Evolutionary conservation across 2,888 invertebrate species (phyloP).

Genomic region (Lasioglossum pauxillum): DNA sequence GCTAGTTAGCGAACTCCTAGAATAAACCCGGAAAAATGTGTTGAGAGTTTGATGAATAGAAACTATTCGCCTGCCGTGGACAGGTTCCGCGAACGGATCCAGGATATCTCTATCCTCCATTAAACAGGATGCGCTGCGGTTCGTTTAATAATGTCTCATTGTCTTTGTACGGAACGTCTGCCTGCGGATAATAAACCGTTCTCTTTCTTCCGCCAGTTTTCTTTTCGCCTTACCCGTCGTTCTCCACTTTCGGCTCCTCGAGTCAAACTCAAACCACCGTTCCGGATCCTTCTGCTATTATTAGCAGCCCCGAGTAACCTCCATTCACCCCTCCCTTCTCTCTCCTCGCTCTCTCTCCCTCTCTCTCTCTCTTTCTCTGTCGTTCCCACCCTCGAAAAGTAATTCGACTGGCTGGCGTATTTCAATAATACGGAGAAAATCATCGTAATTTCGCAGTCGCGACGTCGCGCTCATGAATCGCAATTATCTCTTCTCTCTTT

Average conservation of each 20-base stretch:
- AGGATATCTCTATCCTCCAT: slow-evolving; percentile 22
- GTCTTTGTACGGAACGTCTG: slow-evolving; percentile 57
- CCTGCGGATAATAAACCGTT: slow-evolving; percentile 63
- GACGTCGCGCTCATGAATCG: slow-evolving; percentile 50
- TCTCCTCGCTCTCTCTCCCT: not conserved
- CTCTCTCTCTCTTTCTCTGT: not conserved
- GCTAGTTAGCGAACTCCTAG: not conserved
- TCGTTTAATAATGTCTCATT: slow-evolving; percentile 68
- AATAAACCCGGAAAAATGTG: not conserved
- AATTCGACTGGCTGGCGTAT: slow-evolving; percentile 50
- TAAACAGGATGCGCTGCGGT: slow-evolving; percentile 43
- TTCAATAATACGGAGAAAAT: slow-evolving; percentile 59
- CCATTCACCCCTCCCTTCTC: not conserved
- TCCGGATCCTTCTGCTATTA: slow-evolving; percentile 47
- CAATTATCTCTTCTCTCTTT: slow-evolving; percentile 34
- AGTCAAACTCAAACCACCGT: slow-evolving; percentile 50
- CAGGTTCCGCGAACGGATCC: not conserved
- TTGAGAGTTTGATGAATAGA: not conserved
- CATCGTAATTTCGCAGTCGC: slow-evolving; percentile 52
- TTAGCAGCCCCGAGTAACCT: slow-evolving; percentile 40
- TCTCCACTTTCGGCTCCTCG: slow-evolving; percentile 48
- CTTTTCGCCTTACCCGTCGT: slow-evolving; percentile 36
- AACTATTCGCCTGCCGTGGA: not conserved
- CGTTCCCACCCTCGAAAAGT: slow-evolving; percentile 39
- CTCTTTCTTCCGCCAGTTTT: slow-evolving; percentile 28